Evolutionary conservation across 2,797 vertebrate genomes (phyloP), one percentile per base, ranked within the genome.

Genomic region (Lates japonicus): DNA sequence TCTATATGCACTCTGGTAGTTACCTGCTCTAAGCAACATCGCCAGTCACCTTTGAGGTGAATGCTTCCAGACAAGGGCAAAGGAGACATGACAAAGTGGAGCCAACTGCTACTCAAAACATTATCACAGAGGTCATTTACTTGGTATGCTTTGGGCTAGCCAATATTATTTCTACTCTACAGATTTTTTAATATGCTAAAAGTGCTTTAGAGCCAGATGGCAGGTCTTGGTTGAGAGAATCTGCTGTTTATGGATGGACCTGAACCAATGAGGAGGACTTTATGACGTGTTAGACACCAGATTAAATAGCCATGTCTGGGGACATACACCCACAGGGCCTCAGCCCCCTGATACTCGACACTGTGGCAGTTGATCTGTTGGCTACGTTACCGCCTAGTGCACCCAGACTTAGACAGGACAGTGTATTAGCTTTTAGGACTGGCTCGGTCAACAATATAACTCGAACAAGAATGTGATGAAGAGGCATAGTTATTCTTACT

Each of bases 401-500:
- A 54, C 51, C 67, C 67, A 77, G 55, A 77, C 69, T 54, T 29
- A 39, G 69, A 76, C 46, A 61, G 71, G n/a, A 51, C 61, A 39
- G 37, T 14, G 37, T 65, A 72, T 76, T 84, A 72, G 71, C 64
- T 54, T 82, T 52, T 60, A 67, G 35, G 70, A 74, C 22, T 35
- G 78, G 69, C 79, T 80, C 68, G 7, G 61, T 76, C 74, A 67
- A 85, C 85, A 82, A 81, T 83, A 63, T 67, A 74, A 82, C 74
- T 74, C 62, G 22, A 83, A 70, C 20, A 67, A 84, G 83, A 89
- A 89, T 87, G 88, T 88, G 88, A 91, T 88, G 86, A 92, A 88
- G 80, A 82, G 76, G 85, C 93, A 90, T 84, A 88, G 87, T 87
- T 94, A 92, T 93, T 92, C 90, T 89, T 76, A 80, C 85, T 73